Conservation (phyloP, 92 coral and sea anemone genomes). For the Zoanthus solanderi region DNA sequence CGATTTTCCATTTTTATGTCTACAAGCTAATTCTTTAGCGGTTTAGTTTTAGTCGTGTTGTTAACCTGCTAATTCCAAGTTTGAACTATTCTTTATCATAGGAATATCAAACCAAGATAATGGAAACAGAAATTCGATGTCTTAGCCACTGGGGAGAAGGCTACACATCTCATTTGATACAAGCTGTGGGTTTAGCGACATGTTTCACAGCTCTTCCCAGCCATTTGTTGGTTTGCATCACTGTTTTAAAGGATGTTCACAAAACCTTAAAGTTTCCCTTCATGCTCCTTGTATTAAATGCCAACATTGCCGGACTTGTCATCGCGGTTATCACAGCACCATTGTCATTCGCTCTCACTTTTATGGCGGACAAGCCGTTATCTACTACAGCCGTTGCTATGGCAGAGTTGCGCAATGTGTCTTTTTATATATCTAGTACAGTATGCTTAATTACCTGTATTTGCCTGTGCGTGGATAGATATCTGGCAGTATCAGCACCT, state of each 20-base stretch:
- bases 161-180: background rate
- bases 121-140: conserved; percentile 1
- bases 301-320: conserved; percentile 24
- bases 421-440: conserved; percentile 12
- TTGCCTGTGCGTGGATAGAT: conserved; percentile 46
- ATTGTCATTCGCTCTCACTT: background rate
- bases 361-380: background rate
- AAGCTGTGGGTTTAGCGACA: background rate
- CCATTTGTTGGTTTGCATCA: conserved; percentile 8
- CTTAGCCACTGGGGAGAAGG: conserved; percentile 18
- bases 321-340: conserved; percentile 11
- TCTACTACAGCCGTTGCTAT: conserved; percentile 2
- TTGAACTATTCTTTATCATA: background rate
- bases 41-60: too few species aligned
- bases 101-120: background rate
- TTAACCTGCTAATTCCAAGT: background rate
- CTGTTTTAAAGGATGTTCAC: conserved; percentile 19
- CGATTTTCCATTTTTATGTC: background rate
- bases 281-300: conserved; percentile 25
- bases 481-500: conserved; percentile 44
- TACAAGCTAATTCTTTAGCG: background rate
- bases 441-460: conserved; percentile 34
- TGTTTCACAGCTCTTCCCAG: background rate
- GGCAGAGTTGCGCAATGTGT: conserved; percentile 15
- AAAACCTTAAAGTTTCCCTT: conserved; percentile 11